phyloP scores from a whole-genome alignment of 2,888 invertebrate species.

The Carpatolechia fugitivella region DNA sequence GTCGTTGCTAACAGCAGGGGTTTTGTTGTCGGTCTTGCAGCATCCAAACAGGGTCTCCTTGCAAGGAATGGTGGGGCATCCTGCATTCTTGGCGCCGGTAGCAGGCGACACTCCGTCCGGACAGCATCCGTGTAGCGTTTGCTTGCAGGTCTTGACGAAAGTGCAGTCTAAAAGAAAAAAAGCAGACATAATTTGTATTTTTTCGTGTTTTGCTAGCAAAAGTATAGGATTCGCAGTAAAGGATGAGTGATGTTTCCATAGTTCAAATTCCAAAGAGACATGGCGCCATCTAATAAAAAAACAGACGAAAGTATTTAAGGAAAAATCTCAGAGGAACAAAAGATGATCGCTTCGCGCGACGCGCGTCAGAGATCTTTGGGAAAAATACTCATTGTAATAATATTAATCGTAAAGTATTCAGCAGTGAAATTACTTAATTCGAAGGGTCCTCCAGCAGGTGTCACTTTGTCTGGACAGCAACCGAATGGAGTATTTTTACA shows the following conservation, averaged over 20 bases:
- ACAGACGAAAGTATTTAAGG: too few species aligned
- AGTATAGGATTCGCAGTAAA: too few species aligned
- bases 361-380: too few species aligned
- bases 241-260: too few species aligned
- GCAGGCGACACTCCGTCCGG: constrained; percentile 90
- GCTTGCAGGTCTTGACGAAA: constrained; percentile 85
- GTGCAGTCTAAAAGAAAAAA: constrained; percentile 79
- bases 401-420: too few species aligned
- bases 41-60: constrained; percentile 91
- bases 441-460: constrained; percentile 89
- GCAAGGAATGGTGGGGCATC: constrained; percentile 88
- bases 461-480: constrained; percentile 91
- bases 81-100: constrained; percentile 82
- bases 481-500: constrained; percentile 85
- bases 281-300: too few species aligned
- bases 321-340: too few species aligned
- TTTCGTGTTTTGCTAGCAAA: background rate
- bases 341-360: too few species aligned
- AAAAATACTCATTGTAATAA: too few species aligned
- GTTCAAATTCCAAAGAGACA: too few species aligned
- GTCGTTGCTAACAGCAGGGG: constrained; percentile 88
- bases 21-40: constrained; percentile 86
- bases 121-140: constrained; percentile 89
- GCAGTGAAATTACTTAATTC: constrained; percentile 78
- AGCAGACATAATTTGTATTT: background rate